Percentiles rank a stretch among this genome's conserved stretches.
Conservation (phyloP, 2,113 vertebrate species). For the Eonycteris spelaea region DNA sequence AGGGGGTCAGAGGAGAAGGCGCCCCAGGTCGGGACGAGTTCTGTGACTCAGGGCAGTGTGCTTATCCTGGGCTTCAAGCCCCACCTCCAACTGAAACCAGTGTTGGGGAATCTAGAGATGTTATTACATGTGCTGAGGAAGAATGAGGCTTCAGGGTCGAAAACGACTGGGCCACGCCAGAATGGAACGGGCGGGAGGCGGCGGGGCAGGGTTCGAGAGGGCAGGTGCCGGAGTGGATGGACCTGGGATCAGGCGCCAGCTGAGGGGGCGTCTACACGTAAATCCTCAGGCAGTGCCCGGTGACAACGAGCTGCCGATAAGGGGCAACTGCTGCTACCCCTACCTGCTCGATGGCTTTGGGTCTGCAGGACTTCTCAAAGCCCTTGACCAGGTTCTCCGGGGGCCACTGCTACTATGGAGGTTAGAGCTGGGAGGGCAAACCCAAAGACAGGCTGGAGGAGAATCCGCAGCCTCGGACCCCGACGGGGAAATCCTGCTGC, state of each 20-base stretch:
- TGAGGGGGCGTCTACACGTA: background rate
- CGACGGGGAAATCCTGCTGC: background rate
- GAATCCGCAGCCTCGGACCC: background rate
- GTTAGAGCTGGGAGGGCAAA: background rate
- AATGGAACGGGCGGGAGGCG: background rate
- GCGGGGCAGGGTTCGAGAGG: too few species aligned
- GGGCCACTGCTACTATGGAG: background rate
- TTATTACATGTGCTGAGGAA: background rate
- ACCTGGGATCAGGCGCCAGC: background rate
- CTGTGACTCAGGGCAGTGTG: background rate
- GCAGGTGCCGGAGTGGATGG: background rate
- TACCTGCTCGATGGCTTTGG: background rate
- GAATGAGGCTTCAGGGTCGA: background rate
- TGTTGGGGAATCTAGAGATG: background rate
- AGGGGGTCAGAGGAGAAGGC: background rate
- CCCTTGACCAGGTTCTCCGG: background rate
- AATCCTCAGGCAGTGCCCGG: background rate
- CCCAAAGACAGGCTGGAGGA: background rate
- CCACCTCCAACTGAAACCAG: background rate
- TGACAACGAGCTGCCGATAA: accelerated
- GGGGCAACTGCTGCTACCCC: too few species aligned
- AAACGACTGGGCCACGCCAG: accelerated
- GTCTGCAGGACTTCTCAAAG: background rate
- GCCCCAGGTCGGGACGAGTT: background rate
- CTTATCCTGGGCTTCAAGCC: background rate